These are phyloP conservation scores for Drosophila sp. DNA, from an alignment of 1,140 invertebrate species.

Conservation along the genomic window DNA sequence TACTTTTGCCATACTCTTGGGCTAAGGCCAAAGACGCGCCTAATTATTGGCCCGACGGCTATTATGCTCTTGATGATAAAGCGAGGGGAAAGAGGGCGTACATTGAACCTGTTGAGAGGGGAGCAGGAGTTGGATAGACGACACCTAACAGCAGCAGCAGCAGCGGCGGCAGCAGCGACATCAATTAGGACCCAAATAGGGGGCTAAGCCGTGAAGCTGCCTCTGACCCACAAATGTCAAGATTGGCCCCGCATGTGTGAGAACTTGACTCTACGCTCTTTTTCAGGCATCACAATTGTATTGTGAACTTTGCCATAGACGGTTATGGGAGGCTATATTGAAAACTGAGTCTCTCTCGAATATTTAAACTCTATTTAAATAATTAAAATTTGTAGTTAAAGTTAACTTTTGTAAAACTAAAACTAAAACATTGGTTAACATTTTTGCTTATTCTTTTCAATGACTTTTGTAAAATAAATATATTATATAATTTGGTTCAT, in stretches of 20 bases:
- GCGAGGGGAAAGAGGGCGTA: constrained; percentile 12
- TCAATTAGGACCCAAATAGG: constrained; percentile 33
- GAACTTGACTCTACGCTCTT: background rate
- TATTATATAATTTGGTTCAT: no score
- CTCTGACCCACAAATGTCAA: constrained; percentile 36
- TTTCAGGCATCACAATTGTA: constrained; percentile 3
- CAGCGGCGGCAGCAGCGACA: constrained; percentile 19
- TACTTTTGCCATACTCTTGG: constrained; percentile 16
- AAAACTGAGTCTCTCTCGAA: background rate
- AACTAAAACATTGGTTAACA: no score
- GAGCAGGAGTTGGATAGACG: constrained; percentile 21
- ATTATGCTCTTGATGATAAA: constrained; percentile 2
- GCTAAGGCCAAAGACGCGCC: constrained; percentile 48
- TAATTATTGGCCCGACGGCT: constrained; percentile 68
- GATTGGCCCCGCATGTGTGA: constrained; percentile 6
- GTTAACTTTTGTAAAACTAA: no score
- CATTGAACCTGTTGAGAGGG: constrained; percentile 45
- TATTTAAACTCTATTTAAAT: no score
- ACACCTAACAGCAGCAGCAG: constrained; percentile 27
- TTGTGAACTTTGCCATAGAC: background rate
- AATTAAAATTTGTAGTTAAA: no score
- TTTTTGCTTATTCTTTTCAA: no score
- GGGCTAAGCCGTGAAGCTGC: background rate
- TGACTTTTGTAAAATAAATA: no score
- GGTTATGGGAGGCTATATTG: background rate